Evolutionary conservation across 1,140 invertebrate species (phyloP).

Genomic region (Bombus vancouverensis): DNA sequence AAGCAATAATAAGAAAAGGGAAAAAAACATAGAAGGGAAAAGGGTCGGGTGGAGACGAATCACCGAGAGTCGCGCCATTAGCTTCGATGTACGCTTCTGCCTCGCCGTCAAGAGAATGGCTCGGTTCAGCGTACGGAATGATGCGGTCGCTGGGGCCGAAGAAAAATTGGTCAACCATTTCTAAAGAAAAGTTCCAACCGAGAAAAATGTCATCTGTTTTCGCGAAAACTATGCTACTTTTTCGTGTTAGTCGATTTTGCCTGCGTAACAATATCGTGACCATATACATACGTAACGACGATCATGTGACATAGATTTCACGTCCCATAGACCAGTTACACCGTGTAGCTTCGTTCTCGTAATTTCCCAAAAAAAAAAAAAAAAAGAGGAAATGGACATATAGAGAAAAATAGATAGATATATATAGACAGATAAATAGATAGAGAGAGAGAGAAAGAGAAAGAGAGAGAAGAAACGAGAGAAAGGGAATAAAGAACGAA

Average conservation of each 20-base stretch:
- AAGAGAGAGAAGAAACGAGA: neutral
- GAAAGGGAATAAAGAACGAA: neutral
- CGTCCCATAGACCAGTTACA: neutral
- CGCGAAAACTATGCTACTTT: slow-evolving; percentile 18
- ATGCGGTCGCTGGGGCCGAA: slow-evolving; percentile 43
- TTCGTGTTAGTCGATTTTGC: neutral
- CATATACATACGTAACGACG: neutral
- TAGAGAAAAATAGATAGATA: neutral
- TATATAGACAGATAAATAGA: neutral
- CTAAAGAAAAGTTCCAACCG: slow-evolving; percentile 40
- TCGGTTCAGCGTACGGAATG: slow-evolving; percentile 52
- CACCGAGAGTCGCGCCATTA: slow-evolving; percentile 54
- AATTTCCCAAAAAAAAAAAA: neutral
- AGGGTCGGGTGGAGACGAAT: slow-evolving; percentile 53
- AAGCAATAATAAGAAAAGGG: slow-evolving; percentile 6
- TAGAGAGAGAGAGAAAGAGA: neutral
- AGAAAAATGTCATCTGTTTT: slow-evolving; percentile 30
- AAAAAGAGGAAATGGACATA: too few relatives aligned
- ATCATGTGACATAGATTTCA: neutral
- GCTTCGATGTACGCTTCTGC: slow-evolving; percentile 57
- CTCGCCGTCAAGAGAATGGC: slow-evolving; percentile 39
- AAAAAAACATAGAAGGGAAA: slow-evolving; percentile 8
- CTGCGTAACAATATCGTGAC: neutral
- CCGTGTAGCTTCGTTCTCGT: neutral
- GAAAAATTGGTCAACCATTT: slow-evolving; percentile 42